Conservation (phyloP, 2,797 vertebrate species). For the Pangasius mekongensis region DNA sequence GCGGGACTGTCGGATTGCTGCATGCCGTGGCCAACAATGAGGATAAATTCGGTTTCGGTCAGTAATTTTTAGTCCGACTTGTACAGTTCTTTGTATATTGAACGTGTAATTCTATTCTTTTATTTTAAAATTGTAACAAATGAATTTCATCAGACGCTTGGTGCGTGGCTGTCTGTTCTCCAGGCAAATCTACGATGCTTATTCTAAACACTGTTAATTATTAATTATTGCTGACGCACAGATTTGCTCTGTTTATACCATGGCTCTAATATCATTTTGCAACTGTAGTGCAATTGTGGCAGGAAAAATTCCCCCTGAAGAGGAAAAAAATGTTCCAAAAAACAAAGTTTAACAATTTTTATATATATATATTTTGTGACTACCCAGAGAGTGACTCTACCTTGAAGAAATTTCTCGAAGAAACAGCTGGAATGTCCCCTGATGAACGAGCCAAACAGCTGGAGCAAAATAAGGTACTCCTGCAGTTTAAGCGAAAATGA, state of each 20-base stretch:
- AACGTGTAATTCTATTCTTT: not conserved
- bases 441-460: slow-evolving; percentile 89
- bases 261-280: not conserved
- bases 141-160: not conserved
- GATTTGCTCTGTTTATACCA: not conserved
- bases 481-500: not conserved
- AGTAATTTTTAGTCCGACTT: slow-evolving; percentile 61
- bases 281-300: not conserved
- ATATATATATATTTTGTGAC: not conserved
- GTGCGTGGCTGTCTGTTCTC: not conserved
- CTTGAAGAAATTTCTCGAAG: slow-evolving; percentile 89
- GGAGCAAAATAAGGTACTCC: slow-evolving; percentile 86
- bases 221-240: not conserved
- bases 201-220: not conserved
- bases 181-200: not conserved
- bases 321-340: not conserved
- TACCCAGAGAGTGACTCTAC: slow-evolving; percentile 75
- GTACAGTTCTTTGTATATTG: not conserved
- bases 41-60: slow-evolving; percentile 86
- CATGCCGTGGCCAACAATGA: slow-evolving; percentile 93
- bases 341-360: too few relatives aligned
- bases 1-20: slow-evolving; percentile 92
- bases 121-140: not conserved
- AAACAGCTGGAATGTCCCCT: slow-evolving; percentile 84
- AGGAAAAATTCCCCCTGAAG: not conserved